Percentiles rank a stretch among this genome's conserved stretches.
Conservation (phyloP, 2,113 vertebrate species). For the Neogale vison region DNA sequence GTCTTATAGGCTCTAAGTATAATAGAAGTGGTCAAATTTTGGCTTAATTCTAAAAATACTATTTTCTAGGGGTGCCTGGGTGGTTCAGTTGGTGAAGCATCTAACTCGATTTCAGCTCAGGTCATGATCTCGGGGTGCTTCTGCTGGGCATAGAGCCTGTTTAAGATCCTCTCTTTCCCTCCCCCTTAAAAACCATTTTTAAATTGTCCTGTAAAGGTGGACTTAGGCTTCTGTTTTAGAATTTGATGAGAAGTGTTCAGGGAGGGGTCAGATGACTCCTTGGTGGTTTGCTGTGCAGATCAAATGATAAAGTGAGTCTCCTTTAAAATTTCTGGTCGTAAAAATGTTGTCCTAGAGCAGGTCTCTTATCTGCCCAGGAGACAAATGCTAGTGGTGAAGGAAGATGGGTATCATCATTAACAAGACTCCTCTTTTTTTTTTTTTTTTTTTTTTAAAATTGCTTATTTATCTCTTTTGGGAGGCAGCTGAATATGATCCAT, state of each 20-base stretch:
- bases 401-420: background rate
- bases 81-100: background rate
- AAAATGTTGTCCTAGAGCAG: background rate
- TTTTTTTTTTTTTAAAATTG: background rate
- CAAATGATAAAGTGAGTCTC: background rate
- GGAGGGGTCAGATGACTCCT: background rate
- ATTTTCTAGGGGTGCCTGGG: background rate
- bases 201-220: background rate
- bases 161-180: background rate
- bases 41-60: background rate
- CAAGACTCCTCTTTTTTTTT: background rate
- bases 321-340: background rate
- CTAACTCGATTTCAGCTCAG: background rate
- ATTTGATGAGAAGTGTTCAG: background rate
- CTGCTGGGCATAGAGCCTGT: background rate
- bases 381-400: background rate
- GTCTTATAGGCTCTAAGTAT: background rate
- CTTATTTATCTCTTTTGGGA: background rate
- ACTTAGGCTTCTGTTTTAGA: background rate
- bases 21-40: background rate
- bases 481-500: background rate
- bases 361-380: background rate
- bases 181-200: background rate
- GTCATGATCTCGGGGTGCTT: background rate
- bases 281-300: background rate